A percentile compares a stretch with the other conserved stretches of the same genome.
Conservation (phyloP, 2,113 vertebrate species). For the Corydoras maculifer region DNA sequence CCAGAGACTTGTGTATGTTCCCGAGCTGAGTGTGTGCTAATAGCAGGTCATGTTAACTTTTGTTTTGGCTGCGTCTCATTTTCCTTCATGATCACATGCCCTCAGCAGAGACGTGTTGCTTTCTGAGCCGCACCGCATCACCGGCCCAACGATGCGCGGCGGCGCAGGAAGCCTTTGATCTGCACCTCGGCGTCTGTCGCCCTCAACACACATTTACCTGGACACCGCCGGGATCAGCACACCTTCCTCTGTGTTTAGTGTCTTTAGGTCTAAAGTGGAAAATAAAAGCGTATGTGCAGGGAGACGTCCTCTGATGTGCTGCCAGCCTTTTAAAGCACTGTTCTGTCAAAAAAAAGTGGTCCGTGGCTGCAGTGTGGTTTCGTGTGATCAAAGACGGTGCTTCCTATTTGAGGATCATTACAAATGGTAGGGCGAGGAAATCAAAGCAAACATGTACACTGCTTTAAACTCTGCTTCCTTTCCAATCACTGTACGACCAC, state of each 20-base stretch:
- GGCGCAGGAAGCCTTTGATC: constrained; percentile 36
- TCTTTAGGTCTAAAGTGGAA: constrained; percentile 37
- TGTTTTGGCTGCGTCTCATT: constrained; percentile 39
- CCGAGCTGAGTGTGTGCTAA: background rate
- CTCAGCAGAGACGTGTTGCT: constrained; percentile 13
- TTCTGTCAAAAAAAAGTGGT: constrained; percentile 12
- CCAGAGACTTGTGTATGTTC: background rate
- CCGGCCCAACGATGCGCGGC: constrained; percentile 13
- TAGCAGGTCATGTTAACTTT: constrained; percentile 42
- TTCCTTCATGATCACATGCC: constrained; percentile 47
- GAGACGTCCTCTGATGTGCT: constrained; percentile 45
- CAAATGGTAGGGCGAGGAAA: constrained; percentile 39
- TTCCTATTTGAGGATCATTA: constrained; percentile 39
- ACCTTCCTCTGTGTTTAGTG: constrained; percentile 39
- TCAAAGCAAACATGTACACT: constrained; percentile 39
- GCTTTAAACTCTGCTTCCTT: constrained; percentile 36
- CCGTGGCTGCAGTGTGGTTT: constrained; percentile 35
- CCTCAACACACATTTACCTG: constrained; percentile 49
- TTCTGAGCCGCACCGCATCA: constrained; percentile 41
- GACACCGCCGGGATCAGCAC: constrained; percentile 27
- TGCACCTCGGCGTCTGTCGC: constrained; percentile 30
- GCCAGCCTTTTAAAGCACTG: constrained; percentile 38
- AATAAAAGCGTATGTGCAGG: constrained; percentile 26
- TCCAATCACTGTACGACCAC: constrained; percentile 15
- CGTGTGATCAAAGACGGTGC: constrained; percentile 50